Base-by-base conservation (phyloP, 2,797 vertebrate genomes). In the Oceanodroma leucorhoa region DNA sequence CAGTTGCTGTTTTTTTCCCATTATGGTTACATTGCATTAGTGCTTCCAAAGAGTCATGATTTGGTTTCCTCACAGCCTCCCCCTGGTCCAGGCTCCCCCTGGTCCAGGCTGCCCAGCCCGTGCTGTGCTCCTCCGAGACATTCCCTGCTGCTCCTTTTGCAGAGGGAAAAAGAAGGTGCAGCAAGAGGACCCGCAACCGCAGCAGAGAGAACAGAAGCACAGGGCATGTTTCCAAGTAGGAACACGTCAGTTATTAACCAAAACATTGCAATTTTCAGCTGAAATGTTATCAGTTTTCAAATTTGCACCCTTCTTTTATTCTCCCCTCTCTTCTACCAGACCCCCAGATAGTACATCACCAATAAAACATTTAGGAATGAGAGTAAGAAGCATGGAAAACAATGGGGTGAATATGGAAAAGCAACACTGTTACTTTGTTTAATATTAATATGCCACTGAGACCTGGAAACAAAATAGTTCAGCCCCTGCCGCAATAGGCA, bases 181-280 rank as follows among this genome's bases (percentile, higher is more conserved):
- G 73, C 22, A 53, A 53, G 20, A 53, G 11, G 11, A 58, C 16
- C 48, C 11, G 6, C 0, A 15, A 20, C 27, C 51, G 10, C 0
- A 3, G 53, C 36, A 77, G 40, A 38, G 51, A 24, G 46, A 61
- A 46, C 18, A 60, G 82, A 65, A 58, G 10, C 23, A 36, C 6
- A 21, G 10, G 8, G 22, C 38, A 22, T 1, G 1, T 85, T 80
- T 83, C 64, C 53, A 67, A 57, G 22, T 21, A 73, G 72, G 30
- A 70, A 36, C 30, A 15, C 1, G 1, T 23, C 17, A 6, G 6
- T 66, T 61, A 38, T 64, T 54, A 82, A 65, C 14, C 21, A 75
- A 80, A 93, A 46, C 13, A 40, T 6, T 12, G 5, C 19, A 3
- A 40, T 66, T 87, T 83, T 83, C 51, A 73, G 34, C 14, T 41